phyloP scores from a whole-genome alignment of 2,888 invertebrate species.

The Luperina testacea region DNA sequence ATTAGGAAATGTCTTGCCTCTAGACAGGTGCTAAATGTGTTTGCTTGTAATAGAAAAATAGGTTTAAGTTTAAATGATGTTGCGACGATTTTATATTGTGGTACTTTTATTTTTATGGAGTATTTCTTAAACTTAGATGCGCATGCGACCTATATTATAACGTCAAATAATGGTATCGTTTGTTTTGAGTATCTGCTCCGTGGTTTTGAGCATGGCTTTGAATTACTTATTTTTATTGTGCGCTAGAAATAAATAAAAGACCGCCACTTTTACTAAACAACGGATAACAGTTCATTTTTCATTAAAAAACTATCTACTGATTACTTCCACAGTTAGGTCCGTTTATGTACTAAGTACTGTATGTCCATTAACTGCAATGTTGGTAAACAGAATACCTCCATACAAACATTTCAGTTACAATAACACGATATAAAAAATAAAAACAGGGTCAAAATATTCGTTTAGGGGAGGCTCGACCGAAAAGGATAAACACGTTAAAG shows the following conservation, averaged over 20 bases:
- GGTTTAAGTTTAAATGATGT: conserved; percentile 37
- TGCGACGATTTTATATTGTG: not conserved
- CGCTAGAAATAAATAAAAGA: not conserved
- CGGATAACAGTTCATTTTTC: conserved; percentile 33
- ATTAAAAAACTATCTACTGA: conserved; percentile 29
- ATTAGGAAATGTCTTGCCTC: conserved; percentile 83
- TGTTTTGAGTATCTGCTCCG: too few species aligned
- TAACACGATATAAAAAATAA: conserved; percentile 73
- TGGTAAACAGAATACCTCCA: conserved; percentile 63
- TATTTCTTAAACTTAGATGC: not conserved
- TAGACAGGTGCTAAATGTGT: conserved; percentile 65
- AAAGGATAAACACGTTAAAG: conserved; percentile 89
- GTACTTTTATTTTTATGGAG: not conserved
- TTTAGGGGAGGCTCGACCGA: conserved; percentile 82
- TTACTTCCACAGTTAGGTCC: conserved; percentile 28
- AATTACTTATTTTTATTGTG: not conserved
- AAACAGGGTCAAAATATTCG: conserved; percentile 80
- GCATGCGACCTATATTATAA: not conserved
- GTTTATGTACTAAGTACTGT: conserved; percentile 50
- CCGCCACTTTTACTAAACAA: conserved; percentile 14
- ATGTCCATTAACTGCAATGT: conserved; percentile 60
- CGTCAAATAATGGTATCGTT: not conserved
- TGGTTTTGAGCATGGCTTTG: not conserved
- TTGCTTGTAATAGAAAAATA: conserved; percentile 53
- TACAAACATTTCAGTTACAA: conserved; percentile 67